Conservation (phyloP, 2,113 vertebrate genomes). For the Megaceryle torquata region DNA sequence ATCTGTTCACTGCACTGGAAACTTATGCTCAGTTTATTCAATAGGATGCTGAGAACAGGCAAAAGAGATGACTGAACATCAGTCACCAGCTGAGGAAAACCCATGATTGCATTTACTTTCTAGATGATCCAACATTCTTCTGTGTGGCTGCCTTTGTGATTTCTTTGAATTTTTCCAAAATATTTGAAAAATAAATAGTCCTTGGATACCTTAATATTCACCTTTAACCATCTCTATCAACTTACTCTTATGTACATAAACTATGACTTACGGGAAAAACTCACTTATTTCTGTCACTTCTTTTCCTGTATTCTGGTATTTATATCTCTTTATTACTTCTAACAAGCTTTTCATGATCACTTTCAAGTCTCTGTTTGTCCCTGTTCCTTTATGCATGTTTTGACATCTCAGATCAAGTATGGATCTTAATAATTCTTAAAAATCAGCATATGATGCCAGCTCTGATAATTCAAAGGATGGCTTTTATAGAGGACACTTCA, state of each 20-base stretch:
- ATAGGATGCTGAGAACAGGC: neutral
- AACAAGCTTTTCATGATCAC: neutral
- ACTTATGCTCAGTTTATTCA: neutral
- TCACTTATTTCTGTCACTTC: neutral
- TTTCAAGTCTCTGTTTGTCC: neutral
- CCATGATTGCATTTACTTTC: neutral
- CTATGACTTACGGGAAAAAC: neutral
- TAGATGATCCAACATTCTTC: neutral
- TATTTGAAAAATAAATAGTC: neutral
- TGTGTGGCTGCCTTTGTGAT: neutral
- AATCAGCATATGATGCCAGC: neutral
- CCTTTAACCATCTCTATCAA: neutral
- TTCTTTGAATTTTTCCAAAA: neutral
- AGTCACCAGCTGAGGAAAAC: neutral
- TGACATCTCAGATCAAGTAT: neutral
- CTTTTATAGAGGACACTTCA: neutral
- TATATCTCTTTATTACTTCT: neutral
- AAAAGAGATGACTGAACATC: neutral
- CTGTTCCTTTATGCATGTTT: neutral
- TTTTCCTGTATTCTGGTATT: neutral
- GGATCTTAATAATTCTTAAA: neutral
- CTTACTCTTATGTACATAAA: neutral
- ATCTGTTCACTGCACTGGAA: neutral
- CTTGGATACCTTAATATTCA: neutral
- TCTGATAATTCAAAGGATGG: neutral